phyloP scores from a whole-genome alignment of 2,113 vertebrate genomes.

The Perca fluviatilis region DNA sequence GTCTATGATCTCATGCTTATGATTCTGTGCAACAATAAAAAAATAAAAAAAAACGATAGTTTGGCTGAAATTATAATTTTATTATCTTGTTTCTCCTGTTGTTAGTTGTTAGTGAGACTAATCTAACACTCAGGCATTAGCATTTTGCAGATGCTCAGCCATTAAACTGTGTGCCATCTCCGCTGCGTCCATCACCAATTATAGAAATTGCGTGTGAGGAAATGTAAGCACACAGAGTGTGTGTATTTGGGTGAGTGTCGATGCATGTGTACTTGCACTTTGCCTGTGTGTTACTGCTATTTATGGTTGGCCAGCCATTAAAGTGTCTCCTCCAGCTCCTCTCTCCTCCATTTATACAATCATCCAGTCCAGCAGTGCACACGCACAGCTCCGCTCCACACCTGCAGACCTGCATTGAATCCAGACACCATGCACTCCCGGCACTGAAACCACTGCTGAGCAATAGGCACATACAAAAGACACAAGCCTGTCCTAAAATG shows the following conservation, averaged over 20 bases:
- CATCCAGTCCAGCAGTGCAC: constrained; percentile 47
- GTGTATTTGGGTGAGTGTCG: not conserved
- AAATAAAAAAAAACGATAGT: constrained; percentile 9
- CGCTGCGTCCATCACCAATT: constrained; percentile 38
- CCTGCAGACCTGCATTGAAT: not conserved
- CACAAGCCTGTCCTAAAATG: not conserved
- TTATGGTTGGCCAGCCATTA: constrained; percentile 50
- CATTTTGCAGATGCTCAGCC: constrained; percentile 40
- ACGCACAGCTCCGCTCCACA: not conserved
- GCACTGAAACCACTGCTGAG: constrained; percentile 1
- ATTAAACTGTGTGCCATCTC: constrained; percentile 10
- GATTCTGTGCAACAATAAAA: constrained; percentile 34
- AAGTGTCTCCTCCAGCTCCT: constrained; percentile 47
- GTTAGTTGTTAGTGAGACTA: constrained; percentile 34
- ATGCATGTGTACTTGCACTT: not conserved
- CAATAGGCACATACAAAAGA: not conserved
- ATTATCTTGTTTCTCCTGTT: constrained; percentile 22
- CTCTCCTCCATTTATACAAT: constrained; percentile 48
- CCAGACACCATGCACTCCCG: not conserved
- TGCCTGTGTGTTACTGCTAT: constrained; percentile 3
- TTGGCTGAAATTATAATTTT: constrained; percentile 12
- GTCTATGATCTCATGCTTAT: constrained; percentile 18
- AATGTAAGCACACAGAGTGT: constrained; percentile 9
- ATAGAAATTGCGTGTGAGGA: constrained; percentile 38
- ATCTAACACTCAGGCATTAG: constrained; percentile 24